These are phyloP conservation scores for Morus bassanus DNA, from an alignment of 2,797 vertebrate species.

Conservation along the genomic window DNA sequence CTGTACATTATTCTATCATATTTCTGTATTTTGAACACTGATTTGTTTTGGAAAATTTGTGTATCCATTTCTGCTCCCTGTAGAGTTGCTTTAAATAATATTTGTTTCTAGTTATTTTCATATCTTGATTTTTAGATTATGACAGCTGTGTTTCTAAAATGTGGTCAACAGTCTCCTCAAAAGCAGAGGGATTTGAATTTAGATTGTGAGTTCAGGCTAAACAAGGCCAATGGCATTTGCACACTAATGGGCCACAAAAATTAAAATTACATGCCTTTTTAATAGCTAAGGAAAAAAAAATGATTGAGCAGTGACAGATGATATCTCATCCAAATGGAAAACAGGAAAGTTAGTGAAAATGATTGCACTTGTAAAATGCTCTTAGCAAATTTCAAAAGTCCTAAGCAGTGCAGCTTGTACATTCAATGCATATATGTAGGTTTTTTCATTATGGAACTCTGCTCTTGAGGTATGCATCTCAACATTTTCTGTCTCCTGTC, in stretches of 20 bases:
- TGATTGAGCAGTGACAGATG: slow-evolving; percentile 15
- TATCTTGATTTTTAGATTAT: background rate
- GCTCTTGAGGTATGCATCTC: background rate
- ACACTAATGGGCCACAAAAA: slow-evolving; percentile 38
- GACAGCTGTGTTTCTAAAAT: background rate
- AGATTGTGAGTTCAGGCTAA: background rate
- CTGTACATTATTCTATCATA: background rate
- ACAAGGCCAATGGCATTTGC: background rate
- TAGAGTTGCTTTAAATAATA: background rate
- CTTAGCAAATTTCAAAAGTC: background rate
- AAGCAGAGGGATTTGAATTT: slow-evolving; percentile 17
- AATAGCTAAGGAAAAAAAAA: background rate
- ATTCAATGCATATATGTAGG: background rate
- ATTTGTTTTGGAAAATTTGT: background rate
- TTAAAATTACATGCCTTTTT: slow-evolving; percentile 58
- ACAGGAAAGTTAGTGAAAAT: background rate
- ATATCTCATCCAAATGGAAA: slow-evolving; percentile 9
- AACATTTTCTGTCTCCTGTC: background rate
- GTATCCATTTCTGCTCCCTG: background rate
- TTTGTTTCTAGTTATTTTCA: background rate
- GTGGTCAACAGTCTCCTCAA: background rate
- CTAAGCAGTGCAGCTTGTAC: background rate
- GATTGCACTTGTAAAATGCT: background rate
- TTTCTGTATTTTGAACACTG: background rate
- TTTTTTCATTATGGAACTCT: background rate